Conservation (phyloP, 2,113 vertebrate species). For the Hemiprocne comata region DNA sequence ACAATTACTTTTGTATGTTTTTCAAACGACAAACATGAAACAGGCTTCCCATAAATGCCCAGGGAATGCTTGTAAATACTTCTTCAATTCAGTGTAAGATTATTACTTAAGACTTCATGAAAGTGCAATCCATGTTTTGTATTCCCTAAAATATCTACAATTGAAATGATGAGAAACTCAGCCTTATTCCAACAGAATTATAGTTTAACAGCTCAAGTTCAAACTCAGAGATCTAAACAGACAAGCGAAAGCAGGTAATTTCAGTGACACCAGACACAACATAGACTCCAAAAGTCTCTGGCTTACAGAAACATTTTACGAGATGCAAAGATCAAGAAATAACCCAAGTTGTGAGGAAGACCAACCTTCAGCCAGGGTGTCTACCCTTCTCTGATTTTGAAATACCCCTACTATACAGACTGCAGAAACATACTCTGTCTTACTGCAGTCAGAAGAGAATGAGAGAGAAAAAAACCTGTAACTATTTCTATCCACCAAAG, state of each 20-base stretch:
- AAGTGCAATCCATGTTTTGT: not conserved
- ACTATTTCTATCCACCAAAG: not conserved
- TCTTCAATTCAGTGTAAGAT: not conserved
- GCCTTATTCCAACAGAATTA: not conserved
- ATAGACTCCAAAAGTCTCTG: not conserved
- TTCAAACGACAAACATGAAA: not conserved
- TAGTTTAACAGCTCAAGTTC: not conserved
- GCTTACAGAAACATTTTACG: not conserved
- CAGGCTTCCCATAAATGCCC: not conserved
- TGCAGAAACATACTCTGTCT: not conserved
- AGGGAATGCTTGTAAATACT: not conserved
- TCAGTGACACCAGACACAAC: not conserved
- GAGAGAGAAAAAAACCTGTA: not conserved
- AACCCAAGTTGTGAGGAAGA: not conserved
- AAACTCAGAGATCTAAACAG: not conserved
- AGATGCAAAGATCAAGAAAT: not conserved
- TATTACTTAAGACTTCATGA: not conserved
- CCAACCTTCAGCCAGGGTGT: not conserved
- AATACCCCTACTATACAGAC: not conserved
- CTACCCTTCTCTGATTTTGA: not conserved
- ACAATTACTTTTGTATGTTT: not conserved
- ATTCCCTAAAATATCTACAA: not conserved
- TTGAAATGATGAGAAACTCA: not conserved
- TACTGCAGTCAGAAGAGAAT: not conserved
- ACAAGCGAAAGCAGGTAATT: not conserved